Base-by-base conservation (phyloP, 2,888 invertebrate genomes). In the Papilio gigon region DNA sequence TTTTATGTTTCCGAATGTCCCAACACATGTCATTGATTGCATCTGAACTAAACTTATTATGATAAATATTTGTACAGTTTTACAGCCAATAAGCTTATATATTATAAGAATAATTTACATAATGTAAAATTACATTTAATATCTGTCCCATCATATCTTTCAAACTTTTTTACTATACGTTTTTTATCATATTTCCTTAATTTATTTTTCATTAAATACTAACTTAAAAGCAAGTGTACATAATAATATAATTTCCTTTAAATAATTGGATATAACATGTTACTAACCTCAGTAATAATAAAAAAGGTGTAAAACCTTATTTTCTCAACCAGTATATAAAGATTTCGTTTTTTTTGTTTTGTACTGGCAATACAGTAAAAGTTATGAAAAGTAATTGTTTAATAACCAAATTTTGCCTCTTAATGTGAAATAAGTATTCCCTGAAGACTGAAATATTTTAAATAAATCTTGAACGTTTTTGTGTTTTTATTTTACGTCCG, bases 1-100 rank as follows among this genome's bases (percentile, higher is more conserved):
- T 79, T 80, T 77, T 88, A 84, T 84, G 86, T 86, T 25, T 70
- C 67, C 2, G 80, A 82, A 73, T 92, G 92, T 71, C 79, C 79
- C 63, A 87, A 87, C 77, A 75, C 71, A 70, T 81, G 85, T 76
- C 81, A 72, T 69, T 62, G 64, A 70, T n/a, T n/a, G n/a, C n/a
- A 22, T 14, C 14, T 40, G 27, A n/a, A n/a, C n/a, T n/a, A n/a
- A n/a, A n/a, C n/a, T 60, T 40, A 25, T 1, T 14, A 6, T 60
- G 27, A 27, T 25, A 40, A 60, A 60, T 40, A 60, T 60, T 56
- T 56, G 53, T 56, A 56, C 53, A 56, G 53, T 56, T 53, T 50
- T 53, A 56, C 30, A n/a, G 53, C n/a, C 17, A 27, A 14, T 53
- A 30, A 56, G 17, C 30, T 30, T 17, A 30, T 27, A 2, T 53